These are phyloP conservation scores for Piezodorus guildinii DNA, from an alignment of 1,140 invertebrate species.

Conservation along the genomic window DNA sequence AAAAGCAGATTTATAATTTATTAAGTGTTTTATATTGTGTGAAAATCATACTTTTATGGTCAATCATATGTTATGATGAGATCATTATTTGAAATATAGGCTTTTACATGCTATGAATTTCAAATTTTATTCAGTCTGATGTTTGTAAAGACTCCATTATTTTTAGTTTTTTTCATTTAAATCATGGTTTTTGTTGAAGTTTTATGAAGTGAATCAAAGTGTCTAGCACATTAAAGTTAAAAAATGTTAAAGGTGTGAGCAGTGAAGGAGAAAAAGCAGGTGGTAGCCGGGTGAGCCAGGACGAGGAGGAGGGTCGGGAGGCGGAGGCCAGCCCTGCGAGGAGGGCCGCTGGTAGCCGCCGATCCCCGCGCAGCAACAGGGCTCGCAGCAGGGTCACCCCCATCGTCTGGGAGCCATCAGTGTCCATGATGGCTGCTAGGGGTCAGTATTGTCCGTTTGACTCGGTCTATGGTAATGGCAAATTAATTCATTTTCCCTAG, in stretches of 20 bases:
- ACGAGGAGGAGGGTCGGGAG: constrained; percentile 52
- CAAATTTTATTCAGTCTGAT: background rate
- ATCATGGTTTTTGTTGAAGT: background rate
- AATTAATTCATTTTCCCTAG: background rate
- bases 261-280: constrained; percentile 48
- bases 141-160: too few species aligned
- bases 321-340: constrained; percentile 37
- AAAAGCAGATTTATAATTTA: too few species aligned
- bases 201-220: background rate
- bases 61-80: too few species aligned
- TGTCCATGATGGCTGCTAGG: background rate
- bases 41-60: too few species aligned
- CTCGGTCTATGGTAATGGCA: background rate
- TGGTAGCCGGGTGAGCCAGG: constrained; percentile 33
- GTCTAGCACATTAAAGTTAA: background rate
- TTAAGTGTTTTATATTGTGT: too few species aligned
- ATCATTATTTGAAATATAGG: background rate
- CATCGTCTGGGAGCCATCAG: constrained; percentile 7
- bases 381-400: constrained; percentile 1
- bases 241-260: constrained; percentile 35
- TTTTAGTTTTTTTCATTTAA: background rate
- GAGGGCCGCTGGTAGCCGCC: background rate
- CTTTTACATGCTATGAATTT: background rate
- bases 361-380: background rate
- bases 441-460: constrained; percentile 1